Base-by-base conservation (phyloP, 2,113 vertebrate genomes). In the Podilymbus podiceps region DNA sequence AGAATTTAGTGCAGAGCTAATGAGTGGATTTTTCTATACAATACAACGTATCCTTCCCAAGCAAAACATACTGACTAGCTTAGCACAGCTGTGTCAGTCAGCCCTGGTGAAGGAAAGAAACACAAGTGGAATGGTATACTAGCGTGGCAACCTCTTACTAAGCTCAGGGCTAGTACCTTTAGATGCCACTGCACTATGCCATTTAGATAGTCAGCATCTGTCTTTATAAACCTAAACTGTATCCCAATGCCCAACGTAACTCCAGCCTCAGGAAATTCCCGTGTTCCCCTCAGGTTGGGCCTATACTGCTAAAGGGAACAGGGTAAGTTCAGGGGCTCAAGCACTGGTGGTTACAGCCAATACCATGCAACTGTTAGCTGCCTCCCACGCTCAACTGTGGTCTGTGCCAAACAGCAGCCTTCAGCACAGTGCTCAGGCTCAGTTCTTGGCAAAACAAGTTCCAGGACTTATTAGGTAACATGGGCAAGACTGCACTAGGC, bases 321-420 rank as follows among this genome's bases (percentile, higher is more conserved):
- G 47, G 38, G 5, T 4, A n/a, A 40, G 49, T 16, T n/a, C 44
- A 63, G 46, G 18, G n/a, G 16, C 47, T 87, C 55, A 28, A 3
- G 13, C n/a, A 7, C n/a, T 35, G 30, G 15, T 27, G 33, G 31
- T 22, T 62, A 23, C 24, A 42, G 35, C 42, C 63, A 25, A 18
- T 20, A 49, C 28, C 33, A 28, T 4, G 9, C 40, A 25, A 8
- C 42, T 38, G 6, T 42, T 31, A 33, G 17, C 15, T 56, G 11
- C 40, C 22, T 59, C 24, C 33, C 46, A 23, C 5, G 23, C 40
- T 49, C 23, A 42, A 0, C 5, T 2, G 0, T 22, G n/a, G 14
- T 44, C 73, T 46, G 18, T 50, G 62, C 28, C 50, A 59, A 10
- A 10, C 17, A 60, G 33, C 40, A 46, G 31, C 14, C 28, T 52